phyloP scores from a whole-genome alignment of 2,113 vertebrate species.

The Sterrhoptilus dennistouni region DNA sequence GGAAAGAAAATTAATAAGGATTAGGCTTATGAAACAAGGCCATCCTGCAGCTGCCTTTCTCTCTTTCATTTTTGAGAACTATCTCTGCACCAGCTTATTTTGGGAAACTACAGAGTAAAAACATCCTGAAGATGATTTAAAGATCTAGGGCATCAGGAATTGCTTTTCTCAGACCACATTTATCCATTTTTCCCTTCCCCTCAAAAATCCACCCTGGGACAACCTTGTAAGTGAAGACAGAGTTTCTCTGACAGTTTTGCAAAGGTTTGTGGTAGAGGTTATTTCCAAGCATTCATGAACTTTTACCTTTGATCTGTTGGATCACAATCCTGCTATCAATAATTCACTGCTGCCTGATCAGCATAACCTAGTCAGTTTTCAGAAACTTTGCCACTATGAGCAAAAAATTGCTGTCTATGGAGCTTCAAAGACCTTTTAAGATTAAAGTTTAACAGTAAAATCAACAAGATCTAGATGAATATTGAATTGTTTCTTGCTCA shows the following conservation, averaged over 20 bases:
- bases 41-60: slow-evolving; percentile 1
- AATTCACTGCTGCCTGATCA: slow-evolving; percentile 24
- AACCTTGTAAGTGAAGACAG: background rate
- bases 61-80: background rate
- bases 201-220: background rate
- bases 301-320: slow-evolving; percentile 7
- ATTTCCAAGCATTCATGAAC: background rate
- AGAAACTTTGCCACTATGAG: background rate
- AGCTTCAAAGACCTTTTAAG: slow-evolving; percentile 1
- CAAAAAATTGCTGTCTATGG: background rate
- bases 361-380: background rate
- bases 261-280: background rate
- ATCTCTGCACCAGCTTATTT: slow-evolving; percentile 14
- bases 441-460: slow-evolving; percentile 34
- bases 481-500: background rate
- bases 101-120: slow-evolving; percentile 24
- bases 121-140: slow-evolving; percentile 21
- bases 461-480: background rate
- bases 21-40: background rate
- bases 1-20: background rate
- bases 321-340: slow-evolving; percentile 6
- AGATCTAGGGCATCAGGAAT: slow-evolving; percentile 7
- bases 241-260: background rate
- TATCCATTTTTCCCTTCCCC: background rate
- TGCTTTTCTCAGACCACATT: background rate